Evolutionary conservation across 2,113 vertebrate species (phyloP).

Genomic region (Sylvilagus bachmani): DNA sequence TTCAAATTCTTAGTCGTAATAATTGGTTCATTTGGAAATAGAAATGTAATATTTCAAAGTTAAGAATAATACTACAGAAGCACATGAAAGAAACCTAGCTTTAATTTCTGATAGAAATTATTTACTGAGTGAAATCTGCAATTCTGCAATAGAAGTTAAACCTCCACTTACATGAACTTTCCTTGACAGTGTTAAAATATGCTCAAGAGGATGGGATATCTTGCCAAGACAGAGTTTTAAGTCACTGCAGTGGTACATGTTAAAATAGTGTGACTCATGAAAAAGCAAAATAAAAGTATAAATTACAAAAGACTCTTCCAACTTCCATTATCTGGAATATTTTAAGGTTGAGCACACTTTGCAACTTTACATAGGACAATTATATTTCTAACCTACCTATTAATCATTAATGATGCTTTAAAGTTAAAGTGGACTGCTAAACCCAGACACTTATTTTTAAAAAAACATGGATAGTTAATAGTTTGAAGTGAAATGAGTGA

Average conservation of each 20-base stretch:
- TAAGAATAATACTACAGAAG: neutral
- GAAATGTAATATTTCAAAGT: neutral
- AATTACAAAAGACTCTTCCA: neutral
- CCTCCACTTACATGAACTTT: constrained; percentile 61
- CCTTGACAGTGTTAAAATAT: constrained; percentile 75
- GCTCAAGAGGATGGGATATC: constrained; percentile 70
- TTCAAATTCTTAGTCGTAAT: neutral
- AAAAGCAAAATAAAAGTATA: constrained; percentile 48
- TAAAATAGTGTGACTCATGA: constrained; percentile 55
- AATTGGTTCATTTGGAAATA: neutral
- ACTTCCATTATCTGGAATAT: constrained; percentile 32
- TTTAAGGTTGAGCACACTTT: neutral
- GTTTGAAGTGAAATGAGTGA: neutral
- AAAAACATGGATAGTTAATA: neutral
- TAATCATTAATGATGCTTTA: neutral
- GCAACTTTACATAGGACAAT: neutral
- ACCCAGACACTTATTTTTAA: neutral
- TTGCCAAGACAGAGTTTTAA: constrained; percentile 65
- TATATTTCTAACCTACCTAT: neutral
- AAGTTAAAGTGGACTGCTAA: neutral
- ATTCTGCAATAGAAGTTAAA: neutral
- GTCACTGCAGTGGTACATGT: constrained; percentile 59
- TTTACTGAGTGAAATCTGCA: neutral
- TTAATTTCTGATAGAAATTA: neutral
- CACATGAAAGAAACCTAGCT: neutral